A percentile compares a stretch with the other conserved stretches of the same genome.
Conservation (phyloP, 2,797 vertebrate species). For the Mycteria americana region DNA sequence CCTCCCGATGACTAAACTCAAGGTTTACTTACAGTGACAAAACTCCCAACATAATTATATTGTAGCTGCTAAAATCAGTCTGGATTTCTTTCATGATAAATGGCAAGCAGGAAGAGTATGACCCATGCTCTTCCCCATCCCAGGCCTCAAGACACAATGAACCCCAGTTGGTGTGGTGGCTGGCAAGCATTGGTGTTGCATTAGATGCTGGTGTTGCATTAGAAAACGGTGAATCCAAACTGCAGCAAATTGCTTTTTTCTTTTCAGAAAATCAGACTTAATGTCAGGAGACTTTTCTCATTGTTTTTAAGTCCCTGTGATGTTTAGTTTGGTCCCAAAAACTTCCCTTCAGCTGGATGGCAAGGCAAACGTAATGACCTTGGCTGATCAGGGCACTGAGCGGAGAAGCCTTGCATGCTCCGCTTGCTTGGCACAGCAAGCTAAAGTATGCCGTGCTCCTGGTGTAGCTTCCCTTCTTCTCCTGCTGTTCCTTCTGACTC, state of each 20-base stretch:
- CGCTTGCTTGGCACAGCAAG: not conserved
- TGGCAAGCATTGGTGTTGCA: accelerated
- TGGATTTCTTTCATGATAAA: not conserved
- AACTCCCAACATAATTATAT: not conserved
- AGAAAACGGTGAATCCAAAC: not conserved
- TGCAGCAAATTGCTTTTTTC: not conserved
- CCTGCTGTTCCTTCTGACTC: not conserved
- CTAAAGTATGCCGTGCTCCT: not conserved
- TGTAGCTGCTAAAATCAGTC: not conserved
- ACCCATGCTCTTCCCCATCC: not conserved
- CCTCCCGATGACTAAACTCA: not conserved
- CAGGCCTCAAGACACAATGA: not conserved
- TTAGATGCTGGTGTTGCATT: not conserved
- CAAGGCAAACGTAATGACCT: not conserved
- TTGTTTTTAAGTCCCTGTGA: not conserved
- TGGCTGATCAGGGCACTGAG: not conserved
- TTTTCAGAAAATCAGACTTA: not conserved
- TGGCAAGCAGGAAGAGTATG: not conserved
- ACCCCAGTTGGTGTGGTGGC: not conserved
- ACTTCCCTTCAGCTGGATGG: not conserved
- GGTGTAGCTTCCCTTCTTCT: not conserved
- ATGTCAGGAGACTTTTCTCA: not conserved
- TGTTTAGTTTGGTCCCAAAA: not conserved
- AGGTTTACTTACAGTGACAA: not conserved
- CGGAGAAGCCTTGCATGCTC: not conserved